Evolutionary conservation across 2,113 vertebrate genomes (phyloP).

Genomic region (Dolichotis patagonum): DNA sequence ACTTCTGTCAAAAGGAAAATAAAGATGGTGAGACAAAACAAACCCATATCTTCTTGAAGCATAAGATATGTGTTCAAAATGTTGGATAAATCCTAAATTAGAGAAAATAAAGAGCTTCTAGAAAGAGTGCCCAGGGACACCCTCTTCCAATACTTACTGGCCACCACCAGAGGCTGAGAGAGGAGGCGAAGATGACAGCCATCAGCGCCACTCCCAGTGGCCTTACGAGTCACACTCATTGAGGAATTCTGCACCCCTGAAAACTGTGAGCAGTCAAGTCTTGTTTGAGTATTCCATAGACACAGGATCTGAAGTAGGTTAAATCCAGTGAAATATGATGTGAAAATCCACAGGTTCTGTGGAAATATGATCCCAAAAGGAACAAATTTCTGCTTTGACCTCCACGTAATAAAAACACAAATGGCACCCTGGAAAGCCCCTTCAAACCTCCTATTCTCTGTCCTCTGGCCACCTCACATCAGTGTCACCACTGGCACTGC

Average conservation of each 20-base stretch:
- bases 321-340: background rate
- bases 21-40: background rate
- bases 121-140: background rate
- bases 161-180: background rate
- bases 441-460: background rate
- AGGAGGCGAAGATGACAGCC: too few relatives aligned
- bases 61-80: conserved; percentile 43
- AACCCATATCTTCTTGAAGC: background rate
- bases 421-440: background rate
- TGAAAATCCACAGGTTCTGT: conserved; percentile 9
- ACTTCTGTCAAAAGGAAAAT: background rate
- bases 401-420: conserved; percentile 29
- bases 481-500: background rate
- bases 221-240: background rate
- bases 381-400: conserved; percentile 1
- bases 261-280: background rate
- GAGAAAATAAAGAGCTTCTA: conserved; percentile 20
- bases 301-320: background rate
- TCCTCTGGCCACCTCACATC: background rate
- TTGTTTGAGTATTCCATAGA: background rate
- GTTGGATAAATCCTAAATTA: conserved; percentile 14
- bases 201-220: background rate
- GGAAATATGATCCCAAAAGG: background rate
- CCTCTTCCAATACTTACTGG: background rate
- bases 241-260: background rate